Base-by-base conservation (phyloP, 2,888 invertebrate genomes). In the Ectemnius cavifrons region DNA sequence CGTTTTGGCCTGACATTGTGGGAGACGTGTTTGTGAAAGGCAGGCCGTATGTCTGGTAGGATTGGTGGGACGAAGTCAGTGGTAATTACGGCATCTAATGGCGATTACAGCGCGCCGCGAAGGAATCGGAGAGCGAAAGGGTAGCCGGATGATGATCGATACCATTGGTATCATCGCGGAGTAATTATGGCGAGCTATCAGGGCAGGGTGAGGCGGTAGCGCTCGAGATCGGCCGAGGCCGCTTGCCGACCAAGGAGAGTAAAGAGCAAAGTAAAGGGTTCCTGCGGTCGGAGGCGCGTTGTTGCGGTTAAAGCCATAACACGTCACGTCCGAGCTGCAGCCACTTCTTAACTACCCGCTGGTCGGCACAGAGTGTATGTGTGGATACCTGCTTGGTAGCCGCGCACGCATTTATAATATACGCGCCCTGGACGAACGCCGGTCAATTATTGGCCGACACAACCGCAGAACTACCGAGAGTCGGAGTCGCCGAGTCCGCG, bases 281-380 rank as follows among this genome's bases (percentile, higher is more conserved):
- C 83, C 84, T 89, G 89, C 84, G 89, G 89, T 89, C 86, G 83
- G 83, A 85, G 84, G 86, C 87, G 89, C 87, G 88, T 86, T 88
- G 88, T 88, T 89, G 89, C 88, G 89, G 89, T 89, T 88, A 85
- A 86, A 88, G 85, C 82, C 81, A 86, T 89, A 89, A 89, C 87
- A 84, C 88, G 88, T 88, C 85, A 83, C 86, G 84, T 87, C 83
- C 81, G 81, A 82, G 78, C 81, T 83, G 84, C 84, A 87, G 86
- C 85, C 86, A 84, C 86, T 87, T 88, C 88, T 88, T 87, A 88
- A 89, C 88, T 86, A 82, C 85, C 85, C 84, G 79, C 79, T 78
- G 76, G 69, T 57, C 68, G 47, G 63, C 75, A 67, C 59, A 37
- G 37, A 37, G 37, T 37, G 37, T 37, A 11, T 37, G 37, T 37